Evolutionary conservation across 1,140 invertebrate species (phyloP).

Genomic region (Diabrotica undecimpunctata): DNA sequence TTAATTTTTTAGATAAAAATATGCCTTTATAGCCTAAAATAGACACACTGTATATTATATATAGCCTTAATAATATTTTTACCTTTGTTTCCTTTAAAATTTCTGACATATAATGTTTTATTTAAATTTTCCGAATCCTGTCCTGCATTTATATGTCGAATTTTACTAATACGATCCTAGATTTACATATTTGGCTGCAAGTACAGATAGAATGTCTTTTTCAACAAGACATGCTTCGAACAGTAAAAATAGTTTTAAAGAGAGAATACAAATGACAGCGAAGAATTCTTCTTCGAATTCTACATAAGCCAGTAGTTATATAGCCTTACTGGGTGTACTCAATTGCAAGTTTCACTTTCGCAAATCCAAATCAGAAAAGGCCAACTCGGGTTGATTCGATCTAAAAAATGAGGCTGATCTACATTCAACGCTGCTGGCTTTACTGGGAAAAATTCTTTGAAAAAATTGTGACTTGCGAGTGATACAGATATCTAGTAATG

Average conservation of each 20-base stretch:
- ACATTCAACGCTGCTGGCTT: constrained; percentile 7
- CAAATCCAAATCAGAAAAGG: neutral
- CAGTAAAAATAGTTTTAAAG: constrained; percentile 12
- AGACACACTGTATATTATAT: no score
- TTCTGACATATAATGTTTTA: no score
- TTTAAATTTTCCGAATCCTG: no score
- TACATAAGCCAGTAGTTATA: no score
- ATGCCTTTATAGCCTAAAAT: no score
- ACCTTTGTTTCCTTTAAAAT: no score
- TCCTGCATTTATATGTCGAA: no score
- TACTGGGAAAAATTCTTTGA: neutral
- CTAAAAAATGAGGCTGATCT: constrained; percentile 12
- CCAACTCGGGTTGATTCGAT: neutral
- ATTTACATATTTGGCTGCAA: constrained; percentile 11
- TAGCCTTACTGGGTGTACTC: constrained; percentile 6
- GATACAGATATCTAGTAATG: no score
- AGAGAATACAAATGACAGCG: neutral
- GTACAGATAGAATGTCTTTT: constrained; percentile 12
- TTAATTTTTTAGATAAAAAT: no score
- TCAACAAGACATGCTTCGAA: constrained; percentile 1
- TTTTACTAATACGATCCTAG: neutral
- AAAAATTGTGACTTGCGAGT: no score
- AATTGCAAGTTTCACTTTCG: constrained; percentile 15
- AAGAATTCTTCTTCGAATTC: constrained; percentile 15
- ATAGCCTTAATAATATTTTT: no score